phyloP scores from a whole-genome alignment of 2,113 vertebrate species.

The Rhinichthys klamathensis region DNA sequence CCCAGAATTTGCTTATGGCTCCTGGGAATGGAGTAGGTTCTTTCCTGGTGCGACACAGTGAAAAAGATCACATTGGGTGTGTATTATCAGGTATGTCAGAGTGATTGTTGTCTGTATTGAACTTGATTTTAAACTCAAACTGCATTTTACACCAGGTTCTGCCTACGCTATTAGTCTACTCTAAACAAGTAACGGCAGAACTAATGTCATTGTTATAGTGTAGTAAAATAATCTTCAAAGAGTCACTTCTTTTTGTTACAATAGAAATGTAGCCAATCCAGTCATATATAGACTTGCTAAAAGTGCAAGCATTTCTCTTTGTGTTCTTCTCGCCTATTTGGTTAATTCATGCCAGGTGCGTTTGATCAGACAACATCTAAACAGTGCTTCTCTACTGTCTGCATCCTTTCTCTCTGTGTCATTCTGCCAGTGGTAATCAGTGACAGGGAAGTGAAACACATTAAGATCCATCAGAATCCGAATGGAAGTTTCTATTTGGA shows the following conservation, averaged over 20 bases:
- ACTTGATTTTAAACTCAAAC: not conserved
- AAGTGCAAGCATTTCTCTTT: not conserved
- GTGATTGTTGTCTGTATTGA: not conserved
- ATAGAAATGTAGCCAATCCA: not conserved
- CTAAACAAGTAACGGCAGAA: not conserved
- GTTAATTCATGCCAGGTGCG: not conserved
- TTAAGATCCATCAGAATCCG: conserved; percentile 62
- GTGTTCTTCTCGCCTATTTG: not conserved
- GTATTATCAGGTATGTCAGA: conserved; percentile 69
- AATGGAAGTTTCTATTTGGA: conserved; percentile 60
- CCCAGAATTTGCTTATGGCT: conserved; percentile 61
- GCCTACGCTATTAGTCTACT: not conserved
- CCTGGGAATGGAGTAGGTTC: conserved; percentile 51
- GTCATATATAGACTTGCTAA: not conserved
- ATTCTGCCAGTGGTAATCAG: conserved; percentile 58
- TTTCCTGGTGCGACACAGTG: conserved; percentile 70
- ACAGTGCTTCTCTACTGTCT: not conserved
- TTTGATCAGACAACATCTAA: not conserved
- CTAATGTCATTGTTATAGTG: not conserved
- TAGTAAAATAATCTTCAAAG: not conserved
- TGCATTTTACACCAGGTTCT: not conserved
- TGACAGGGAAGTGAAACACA: conserved; percentile 62
- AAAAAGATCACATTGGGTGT: conserved; percentile 61
- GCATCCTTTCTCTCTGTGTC: not conserved
- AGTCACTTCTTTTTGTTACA: not conserved